Evolutionary conservation across 1,140 invertebrate genomes (phyloP).

Genomic region (Drosophila kohkoa): DNA sequence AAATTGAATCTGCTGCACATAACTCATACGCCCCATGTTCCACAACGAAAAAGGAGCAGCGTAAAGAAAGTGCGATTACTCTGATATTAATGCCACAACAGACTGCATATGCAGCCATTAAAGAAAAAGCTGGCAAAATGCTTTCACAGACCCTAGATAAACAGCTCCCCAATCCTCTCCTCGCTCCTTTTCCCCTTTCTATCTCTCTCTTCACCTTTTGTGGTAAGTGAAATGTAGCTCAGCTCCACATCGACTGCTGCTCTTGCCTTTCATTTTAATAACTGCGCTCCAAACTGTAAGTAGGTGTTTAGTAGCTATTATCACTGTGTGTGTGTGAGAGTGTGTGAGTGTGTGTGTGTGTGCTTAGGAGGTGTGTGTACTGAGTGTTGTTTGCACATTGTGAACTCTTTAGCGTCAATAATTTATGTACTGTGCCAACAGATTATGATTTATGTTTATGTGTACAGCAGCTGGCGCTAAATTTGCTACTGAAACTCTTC

Average conservation of each 20-base stretch:
- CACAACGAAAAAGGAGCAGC: constrained; percentile 3
- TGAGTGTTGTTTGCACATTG: constrained; percentile 54
- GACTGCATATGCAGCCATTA: constrained; percentile 49
- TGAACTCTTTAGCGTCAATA: constrained; percentile 81
- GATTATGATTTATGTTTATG: constrained; percentile 79
- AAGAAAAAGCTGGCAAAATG: constrained; percentile 5
- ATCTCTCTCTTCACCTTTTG: constrained; percentile 1
- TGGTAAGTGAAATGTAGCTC: background rate
- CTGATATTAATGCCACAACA: constrained; percentile 45
- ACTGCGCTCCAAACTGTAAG: constrained; percentile 58
- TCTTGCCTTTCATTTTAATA: constrained; percentile 57
- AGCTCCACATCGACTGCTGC: background rate
- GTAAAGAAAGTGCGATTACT: constrained; percentile 38
- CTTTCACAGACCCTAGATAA: constrained; percentile 20
- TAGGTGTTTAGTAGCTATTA: constrained; percentile 81
- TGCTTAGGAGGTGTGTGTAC: constrained; percentile 26
- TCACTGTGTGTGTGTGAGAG: constrained; percentile 39
- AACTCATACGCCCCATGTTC: constrained; percentile 51
- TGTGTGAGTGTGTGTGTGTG: constrained; percentile 28
- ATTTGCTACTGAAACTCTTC: constrained; percentile 32
- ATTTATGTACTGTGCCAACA: constrained; percentile 79
- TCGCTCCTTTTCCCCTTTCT: background rate
- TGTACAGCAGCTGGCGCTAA: constrained; percentile 44
- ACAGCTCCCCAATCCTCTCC: background rate
- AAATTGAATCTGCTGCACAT: constrained; percentile 44